Conservation (phyloP, 2,797 vertebrate species). For the Gambusia yucatana region DNA sequence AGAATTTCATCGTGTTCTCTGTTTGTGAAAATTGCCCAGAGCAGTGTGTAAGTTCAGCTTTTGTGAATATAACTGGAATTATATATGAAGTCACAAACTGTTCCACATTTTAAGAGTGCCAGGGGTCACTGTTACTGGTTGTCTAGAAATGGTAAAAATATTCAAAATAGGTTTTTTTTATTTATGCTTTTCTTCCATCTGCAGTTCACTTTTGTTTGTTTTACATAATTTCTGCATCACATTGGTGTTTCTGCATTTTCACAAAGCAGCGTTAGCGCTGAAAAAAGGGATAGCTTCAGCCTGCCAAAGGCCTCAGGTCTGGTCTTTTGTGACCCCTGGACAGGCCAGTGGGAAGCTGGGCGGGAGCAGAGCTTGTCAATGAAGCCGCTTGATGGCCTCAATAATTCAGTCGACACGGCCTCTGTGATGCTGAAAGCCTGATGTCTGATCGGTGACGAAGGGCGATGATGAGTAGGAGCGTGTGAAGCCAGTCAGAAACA, state of each 20-base stretch:
- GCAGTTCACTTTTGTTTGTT: neutral
- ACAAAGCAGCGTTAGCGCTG: slow-evolving; percentile 37
- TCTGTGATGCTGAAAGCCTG: slow-evolving; percentile 54
- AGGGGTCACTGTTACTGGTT: slow-evolving; percentile 7
- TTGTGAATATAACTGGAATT: slow-evolving; percentile 38
- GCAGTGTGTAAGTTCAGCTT: slow-evolving; percentile 15
- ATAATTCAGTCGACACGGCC: slow-evolving; percentile 72
- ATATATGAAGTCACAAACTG: slow-evolving; percentile 20
- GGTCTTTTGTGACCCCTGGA: slow-evolving; percentile 71
- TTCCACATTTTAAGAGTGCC: slow-evolving; percentile 40
- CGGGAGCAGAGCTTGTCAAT: slow-evolving; percentile 66
- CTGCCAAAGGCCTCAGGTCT: slow-evolving; percentile 60
- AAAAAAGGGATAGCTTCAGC: slow-evolving; percentile 33
- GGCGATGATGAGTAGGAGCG: slow-evolving; percentile 35
- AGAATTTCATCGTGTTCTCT: slow-evolving; percentile 56
- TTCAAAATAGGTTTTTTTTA: slow-evolving; percentile 5
- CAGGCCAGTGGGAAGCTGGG: slow-evolving; percentile 69
- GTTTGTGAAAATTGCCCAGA: slow-evolving; percentile 59
- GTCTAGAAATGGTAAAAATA: slow-evolving; percentile 17
- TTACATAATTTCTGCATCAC: neutral
- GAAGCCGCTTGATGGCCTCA: slow-evolving; percentile 67
- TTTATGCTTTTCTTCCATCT: slow-evolving; percentile 4
- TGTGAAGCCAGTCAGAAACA: slow-evolving; percentile 37
- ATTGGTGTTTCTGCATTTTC: slow-evolving; percentile 25
- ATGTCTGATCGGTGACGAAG: slow-evolving; percentile 49